Conservation (phyloP, 64 coral and sea anemone species). For the Acropora tenuis region DNA sequence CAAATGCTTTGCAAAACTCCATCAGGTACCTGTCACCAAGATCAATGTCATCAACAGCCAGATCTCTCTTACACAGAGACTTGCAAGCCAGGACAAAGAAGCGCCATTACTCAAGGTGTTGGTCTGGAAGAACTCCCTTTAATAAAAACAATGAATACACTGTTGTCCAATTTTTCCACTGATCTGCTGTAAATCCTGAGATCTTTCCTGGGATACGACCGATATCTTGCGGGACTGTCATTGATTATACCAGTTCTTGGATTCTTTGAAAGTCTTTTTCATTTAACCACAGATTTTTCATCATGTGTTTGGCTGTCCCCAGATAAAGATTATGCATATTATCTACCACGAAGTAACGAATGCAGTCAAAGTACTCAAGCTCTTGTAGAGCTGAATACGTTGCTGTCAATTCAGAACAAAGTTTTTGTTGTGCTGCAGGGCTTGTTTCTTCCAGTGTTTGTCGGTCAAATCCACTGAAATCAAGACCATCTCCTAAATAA, state of each 20-base stretch:
- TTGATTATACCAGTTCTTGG: slow-evolving; percentile 62
- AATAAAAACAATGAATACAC: slow-evolving; percentile 68
- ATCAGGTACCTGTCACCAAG: slow-evolving; percentile 72
- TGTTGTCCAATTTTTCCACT: slow-evolving; percentile 79
- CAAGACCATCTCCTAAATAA: slow-evolving; percentile 21
- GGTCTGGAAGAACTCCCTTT: slow-evolving; percentile 50
- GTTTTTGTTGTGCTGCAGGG: slow-evolving; percentile 53
- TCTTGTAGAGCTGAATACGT: slow-evolving; percentile 76
- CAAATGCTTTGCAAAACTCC: slow-evolving; percentile 48
- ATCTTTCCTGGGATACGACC: slow-evolving; percentile 76
- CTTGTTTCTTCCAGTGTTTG: slow-evolving; percentile 38
- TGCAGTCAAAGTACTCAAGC: slow-evolving; percentile 73
- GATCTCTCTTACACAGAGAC: slow-evolving; percentile 31
- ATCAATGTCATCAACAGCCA: slow-evolving; percentile 61
- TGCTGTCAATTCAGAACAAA: slow-evolving; percentile 52
- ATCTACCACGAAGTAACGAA: slow-evolving; percentile 65
- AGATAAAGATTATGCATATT: slow-evolving; percentile 83
- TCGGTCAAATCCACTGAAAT: slow-evolving; percentile 73
- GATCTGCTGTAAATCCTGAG: slow-evolving; percentile 75
- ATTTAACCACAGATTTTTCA: slow-evolving; percentile 11
- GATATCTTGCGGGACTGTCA: slow-evolving; percentile 75
- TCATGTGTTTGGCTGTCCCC: slow-evolving; percentile 70
- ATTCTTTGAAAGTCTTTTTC: slow-evolving; percentile 60
- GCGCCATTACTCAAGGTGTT: slow-evolving; percentile 69
- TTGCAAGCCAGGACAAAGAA: slow-evolving; percentile 61